Evolutionary conservation across 2,113 vertebrate genomes (phyloP), one percentile per base, ranked within the genome.

Genomic region (Gulo gulo): DNA sequence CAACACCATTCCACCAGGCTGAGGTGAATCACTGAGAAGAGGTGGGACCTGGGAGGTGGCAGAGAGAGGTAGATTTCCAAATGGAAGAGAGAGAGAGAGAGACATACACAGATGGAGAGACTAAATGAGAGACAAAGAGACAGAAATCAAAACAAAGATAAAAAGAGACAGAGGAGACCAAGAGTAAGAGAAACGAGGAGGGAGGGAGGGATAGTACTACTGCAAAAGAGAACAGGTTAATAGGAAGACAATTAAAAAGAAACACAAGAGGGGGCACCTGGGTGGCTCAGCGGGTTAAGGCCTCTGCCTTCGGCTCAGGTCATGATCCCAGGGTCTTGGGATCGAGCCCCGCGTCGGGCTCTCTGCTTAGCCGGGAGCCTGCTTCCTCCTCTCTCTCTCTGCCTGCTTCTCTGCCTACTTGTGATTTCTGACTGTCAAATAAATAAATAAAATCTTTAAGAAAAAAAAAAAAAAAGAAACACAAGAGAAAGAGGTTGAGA

Each of bases 1-100:
- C 71, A 97, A 98, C 97, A 98, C 97, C 23, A 31, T 94, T 95
- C 94, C 86, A 97, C 67, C 24, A 71, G 13, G 76, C 82, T 15
- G 88, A 87, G 87, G 91, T 98, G 97, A 98, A 93, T 98, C 98
- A 98, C 18, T 86, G 65, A 79, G 45, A 94, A 94, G 78, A 95
- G 87, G 81, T 39, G 87, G 94, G 95, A 97, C 61, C 69, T 91
- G 73, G 50, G 95, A 97, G 74, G 86, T 92, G 92, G 47, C 94
- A 96, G 26, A 96, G 39, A 88, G 57, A 67, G 65, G 84, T 76
- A 45, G 20, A 63, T 59, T 92, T 97, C 83, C 88, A 63, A 73
- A 34, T 36, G 16, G 63, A 65, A 97, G 13, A 95, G 4, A 59
- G 23, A 55, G 6, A n/a, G 20, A 7, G 24, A 61, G 21, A 78